Percentiles rank a stretch among this genome's conserved stretches.
Conservation (phyloP, 2,888 invertebrate species). For the Nyleta sp. region DNA sequence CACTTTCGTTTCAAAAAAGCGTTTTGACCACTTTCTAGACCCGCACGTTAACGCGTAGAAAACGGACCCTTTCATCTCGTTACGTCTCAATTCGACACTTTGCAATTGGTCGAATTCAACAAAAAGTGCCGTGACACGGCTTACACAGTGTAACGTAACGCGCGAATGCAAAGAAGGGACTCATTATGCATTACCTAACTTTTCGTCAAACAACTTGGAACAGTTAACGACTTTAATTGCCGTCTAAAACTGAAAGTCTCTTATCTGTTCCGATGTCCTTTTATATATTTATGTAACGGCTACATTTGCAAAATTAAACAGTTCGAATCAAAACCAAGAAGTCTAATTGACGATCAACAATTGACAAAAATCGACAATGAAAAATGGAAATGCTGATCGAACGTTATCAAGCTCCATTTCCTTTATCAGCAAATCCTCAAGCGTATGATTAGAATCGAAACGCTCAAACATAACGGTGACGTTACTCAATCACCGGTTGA, state of each 20-base stretch:
- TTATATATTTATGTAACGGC: no score
- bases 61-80: constrained; percentile 6
- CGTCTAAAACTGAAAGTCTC: no score
- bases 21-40: constrained; percentile 27
- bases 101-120: background rate
- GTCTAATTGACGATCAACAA: no score
- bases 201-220: no score
- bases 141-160: constrained; percentile 6
- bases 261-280: no score
- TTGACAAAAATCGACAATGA: no score
- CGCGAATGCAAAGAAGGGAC: background rate
- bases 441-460: background rate
- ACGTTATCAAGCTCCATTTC: background rate
- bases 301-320: no score
- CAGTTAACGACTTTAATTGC: no score
- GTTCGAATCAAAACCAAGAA: no score
- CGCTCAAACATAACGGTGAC: constrained; percentile 18
- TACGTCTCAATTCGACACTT: constrained; percentile 1
- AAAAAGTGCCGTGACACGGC: background rate
- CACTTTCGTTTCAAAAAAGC: constrained; percentile 25
- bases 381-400: no score
- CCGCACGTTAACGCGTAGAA: background rate
- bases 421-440: no score
- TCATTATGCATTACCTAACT: no score
- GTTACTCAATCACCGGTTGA: constrained; percentile 35